Conservation (phyloP, 1,140 invertebrate genomes). For the Lordiphosa mommai region DNA sequence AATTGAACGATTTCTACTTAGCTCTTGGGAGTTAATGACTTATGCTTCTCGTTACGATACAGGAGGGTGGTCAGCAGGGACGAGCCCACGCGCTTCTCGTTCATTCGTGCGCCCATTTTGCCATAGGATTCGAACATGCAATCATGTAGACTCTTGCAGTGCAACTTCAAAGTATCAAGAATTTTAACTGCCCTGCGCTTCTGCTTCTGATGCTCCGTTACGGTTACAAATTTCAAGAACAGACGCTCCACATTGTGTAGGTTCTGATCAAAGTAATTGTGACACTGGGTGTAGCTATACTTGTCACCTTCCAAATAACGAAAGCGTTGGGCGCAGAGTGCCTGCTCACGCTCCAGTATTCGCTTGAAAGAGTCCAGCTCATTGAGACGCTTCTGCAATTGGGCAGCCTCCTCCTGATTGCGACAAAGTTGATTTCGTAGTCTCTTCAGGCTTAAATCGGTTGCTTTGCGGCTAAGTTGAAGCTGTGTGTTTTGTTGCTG, state of each 20-base stretch:
- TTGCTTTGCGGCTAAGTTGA: conserved; percentile 1
- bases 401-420: neutral
- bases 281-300: conserved; percentile 9
- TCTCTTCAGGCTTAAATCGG: neutral
- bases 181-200: neutral
- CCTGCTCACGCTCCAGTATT: conserved; percentile 18
- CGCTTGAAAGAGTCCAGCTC: conserved; percentile 32
- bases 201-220: neutral
- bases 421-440: neutral
- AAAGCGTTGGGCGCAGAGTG: conserved; percentile 26
- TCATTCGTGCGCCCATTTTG: neutral
- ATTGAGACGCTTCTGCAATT: conserved; percentile 6
- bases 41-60: neutral
- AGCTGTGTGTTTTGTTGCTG: conserved; percentile 22
- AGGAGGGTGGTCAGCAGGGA: conserved; percentile 1
- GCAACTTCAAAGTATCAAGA: neutral
- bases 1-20: conserved; percentile 59
- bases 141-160: neutral
- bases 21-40: conserved; percentile 31
- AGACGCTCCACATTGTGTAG: neutral
- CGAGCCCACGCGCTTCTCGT: neutral
- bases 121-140: neutral
- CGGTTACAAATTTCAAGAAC: neutral
- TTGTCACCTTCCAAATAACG: conserved; percentile 11
- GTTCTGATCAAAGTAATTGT: neutral